Base-by-base conservation (phyloP, 1,140 invertebrate genomes). In the Panulirus ornatus region DNA sequence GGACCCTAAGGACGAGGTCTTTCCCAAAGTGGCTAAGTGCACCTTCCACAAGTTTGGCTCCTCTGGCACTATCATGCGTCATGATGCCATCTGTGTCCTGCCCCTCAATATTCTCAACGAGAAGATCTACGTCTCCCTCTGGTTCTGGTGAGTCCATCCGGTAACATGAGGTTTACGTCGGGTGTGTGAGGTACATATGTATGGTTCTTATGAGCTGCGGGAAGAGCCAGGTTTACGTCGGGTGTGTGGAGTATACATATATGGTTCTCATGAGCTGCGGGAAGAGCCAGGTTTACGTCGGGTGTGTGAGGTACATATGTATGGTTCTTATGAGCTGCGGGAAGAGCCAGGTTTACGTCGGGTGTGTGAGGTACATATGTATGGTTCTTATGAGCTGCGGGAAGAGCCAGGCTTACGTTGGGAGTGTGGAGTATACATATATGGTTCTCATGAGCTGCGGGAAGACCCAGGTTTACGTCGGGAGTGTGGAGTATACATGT, bases 61-160 rank as follows among this genome's bases (percentile, higher is more conserved):
- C 84, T 97, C 97, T 11, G 97, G 97, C 79, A 96, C 96, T 44
- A 96, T 98, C 79, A 96, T 98, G 94, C 96, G 96, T 92, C 97
- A 97, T 95, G 97, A 98, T 93, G 97, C 97, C 0, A 95, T 98
- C 16, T 98, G 98, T 93, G 97, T 98, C 47, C 94, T 98, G 86
- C 97, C 97, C 0, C 93, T 98, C 44, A 97, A 98, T 94, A 98
- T 98, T 93, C 97, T 99, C 93, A 99, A 99, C 94, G 98, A 98
- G 95, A 98, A 98, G 94, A 98, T 98, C 93, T 98, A 98, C 95
- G 96, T 98, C 2, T 98, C 98, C 94, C 95, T 98, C 1, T 98
- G 98, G 98, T 98, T 98, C 94, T 98, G 97, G 97, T 98, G 58
- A 70, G 89, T 78, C 1, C 0, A 14, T 40, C n/a, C 47, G 27